Evolutionary conservation across 2,888 invertebrate species (phyloP), one percentile per base, ranked within the genome.

Genomic region (Quadroppia sp.): DNA sequence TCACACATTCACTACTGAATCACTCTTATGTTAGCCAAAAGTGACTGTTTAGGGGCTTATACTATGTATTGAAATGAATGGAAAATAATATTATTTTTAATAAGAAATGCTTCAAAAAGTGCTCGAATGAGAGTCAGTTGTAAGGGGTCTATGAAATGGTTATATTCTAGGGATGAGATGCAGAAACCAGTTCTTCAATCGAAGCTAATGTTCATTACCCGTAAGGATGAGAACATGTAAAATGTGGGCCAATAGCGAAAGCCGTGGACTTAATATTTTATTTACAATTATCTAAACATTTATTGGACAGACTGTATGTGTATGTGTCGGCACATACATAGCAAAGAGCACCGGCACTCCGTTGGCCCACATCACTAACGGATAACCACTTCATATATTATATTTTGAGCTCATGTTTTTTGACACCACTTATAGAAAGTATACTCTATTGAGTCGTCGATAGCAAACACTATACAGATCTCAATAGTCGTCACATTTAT

Each of bases 171-270:
- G 4, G 50, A 50, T 50, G n/a, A 50, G 61, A 61, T 61, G 32
- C 56, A 61, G 61, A 61, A 61, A 61, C 61, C 61, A 61, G 61
- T 61, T 61, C 20, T n/a, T 30, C 30, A 61, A 61, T 32, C 36
- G 36, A n/a, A 36, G 32, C 61, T 32, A 61, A 61, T 61, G 61
- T 61, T 61, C 61, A 32, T 61, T 61, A 61, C 32, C 61, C 36
- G 61, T 61, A 61, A 61, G 61, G 61, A 61, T 61, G 61, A 61
- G 61, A 61, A 30, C 61, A 32, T 28, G 23, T 61, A 25, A 32
- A 32, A 61, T 61, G 61, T 61, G 61, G 61, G 61, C 61, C 61
- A 61, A 61, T 61, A 61, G 61, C 61, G 61, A 61, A 61, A 61
- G 61, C 61, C 61, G 30, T 30, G 61, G 32, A 61, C 36, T 32